Percentiles rank a stretch among this genome's conserved stretches.
Evolutionary conservation across 2,113 vertebrate species (phyloP).

Genomic region (Myocastor coypus): DNA sequence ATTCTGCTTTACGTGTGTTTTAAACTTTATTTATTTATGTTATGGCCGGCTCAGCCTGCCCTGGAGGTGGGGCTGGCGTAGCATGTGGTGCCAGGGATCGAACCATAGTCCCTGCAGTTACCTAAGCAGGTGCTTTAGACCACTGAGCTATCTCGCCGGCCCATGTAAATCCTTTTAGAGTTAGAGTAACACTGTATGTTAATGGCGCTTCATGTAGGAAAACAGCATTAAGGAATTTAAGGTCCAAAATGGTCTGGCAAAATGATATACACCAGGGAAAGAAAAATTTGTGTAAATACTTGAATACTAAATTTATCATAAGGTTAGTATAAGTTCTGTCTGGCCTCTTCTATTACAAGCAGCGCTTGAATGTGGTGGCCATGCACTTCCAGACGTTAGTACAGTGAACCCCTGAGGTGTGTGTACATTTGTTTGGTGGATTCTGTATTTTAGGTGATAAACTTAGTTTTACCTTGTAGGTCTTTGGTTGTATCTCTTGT

Average conservation of each 20-base stretch:
- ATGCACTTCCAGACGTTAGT: not conserved
- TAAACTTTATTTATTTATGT: too few species aligned
- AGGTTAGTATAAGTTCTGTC: not conserved
- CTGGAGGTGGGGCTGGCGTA: too few species aligned
- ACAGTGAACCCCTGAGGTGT: not conserved
- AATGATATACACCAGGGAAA: not conserved
- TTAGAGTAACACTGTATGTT: not conserved
- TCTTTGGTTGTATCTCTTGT: not conserved
- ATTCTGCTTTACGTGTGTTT: too few species aligned
- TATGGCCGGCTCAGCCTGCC: too few species aligned
- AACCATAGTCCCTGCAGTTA: too few species aligned
- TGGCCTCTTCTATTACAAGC: too few species aligned
- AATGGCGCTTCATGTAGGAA: not conserved
- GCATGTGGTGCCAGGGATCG: too few species aligned
- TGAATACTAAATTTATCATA: not conserved
- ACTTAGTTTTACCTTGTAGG: not conserved
- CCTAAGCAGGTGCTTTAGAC: too few species aligned
- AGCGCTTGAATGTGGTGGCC: not conserved
- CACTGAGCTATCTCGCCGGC: too few species aligned
- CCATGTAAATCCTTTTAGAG: too few species aligned
- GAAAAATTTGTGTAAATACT: not conserved
- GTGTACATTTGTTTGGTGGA: not conserved
- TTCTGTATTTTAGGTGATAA: not conserved
- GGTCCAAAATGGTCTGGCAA: not conserved
- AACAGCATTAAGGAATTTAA: constrained; percentile 2